Evolutionary conservation across 2,888 invertebrate genomes (phyloP).

Genomic region (Meganola albula): DNA sequence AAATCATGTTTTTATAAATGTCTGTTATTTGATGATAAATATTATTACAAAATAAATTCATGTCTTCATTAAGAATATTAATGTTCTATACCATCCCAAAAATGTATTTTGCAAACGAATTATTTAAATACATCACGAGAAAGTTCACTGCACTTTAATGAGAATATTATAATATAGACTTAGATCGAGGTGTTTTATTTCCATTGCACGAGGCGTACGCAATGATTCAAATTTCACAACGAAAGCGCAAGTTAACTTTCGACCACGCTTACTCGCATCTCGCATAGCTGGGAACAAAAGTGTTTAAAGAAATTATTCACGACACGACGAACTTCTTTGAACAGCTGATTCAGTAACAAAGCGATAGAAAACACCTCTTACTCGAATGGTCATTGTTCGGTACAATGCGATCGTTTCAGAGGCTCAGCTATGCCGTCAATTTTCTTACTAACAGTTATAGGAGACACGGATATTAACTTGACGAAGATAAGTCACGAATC

Average conservation of each 20-base stretch:
- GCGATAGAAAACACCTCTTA: constrained; percentile 28
- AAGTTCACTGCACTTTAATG: constrained; percentile 17
- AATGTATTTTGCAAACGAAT: constrained; percentile 5
- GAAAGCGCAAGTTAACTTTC: constrained; percentile 41
- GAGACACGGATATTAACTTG: constrained; percentile 21
- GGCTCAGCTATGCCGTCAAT: constrained; percentile 25
- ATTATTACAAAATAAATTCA: too few relatives aligned
- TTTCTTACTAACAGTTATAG: constrained; percentile 22
- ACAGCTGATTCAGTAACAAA: constrained; percentile 30
- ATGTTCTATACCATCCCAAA: too few relatives aligned
- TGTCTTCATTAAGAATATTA: too few relatives aligned
- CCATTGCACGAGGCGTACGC: constrained; percentile 13
- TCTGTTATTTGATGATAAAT: too few relatives aligned
- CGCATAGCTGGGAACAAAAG: constrained; percentile 24
- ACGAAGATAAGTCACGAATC: constrained; percentile 28
- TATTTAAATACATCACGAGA: constrained; percentile 10
- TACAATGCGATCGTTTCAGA: constrained; percentile 28
- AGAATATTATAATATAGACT: constrained; percentile 25
- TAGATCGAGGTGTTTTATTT: constrained; percentile 20
- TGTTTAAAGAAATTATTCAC: constrained; percentile 27
- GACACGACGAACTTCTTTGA: constrained; percentile 26
- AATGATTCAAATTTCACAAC: constrained; percentile 25
- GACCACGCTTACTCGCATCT: constrained; percentile 16
- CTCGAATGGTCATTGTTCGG: constrained; percentile 32
- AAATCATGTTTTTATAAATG: too few relatives aligned